Evolutionary conservation across 1,140 invertebrate genomes (phyloP).

Genomic region (Drosophila quadrilineata): DNA sequence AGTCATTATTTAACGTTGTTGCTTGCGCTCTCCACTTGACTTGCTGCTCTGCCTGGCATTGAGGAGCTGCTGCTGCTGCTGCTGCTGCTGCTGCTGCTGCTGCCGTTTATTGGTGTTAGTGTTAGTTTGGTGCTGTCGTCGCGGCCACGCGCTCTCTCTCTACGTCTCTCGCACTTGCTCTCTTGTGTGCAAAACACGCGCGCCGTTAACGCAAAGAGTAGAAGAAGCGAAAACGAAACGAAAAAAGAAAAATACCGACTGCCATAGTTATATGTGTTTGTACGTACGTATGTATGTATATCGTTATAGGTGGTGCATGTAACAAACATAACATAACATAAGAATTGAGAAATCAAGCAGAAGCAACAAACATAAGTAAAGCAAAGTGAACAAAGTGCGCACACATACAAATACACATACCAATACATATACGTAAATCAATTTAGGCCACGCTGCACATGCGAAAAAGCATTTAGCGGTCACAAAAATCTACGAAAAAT

Average conservation of each 20-base stretch:
- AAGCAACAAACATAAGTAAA: constrained; percentile 9
- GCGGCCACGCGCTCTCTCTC: constrained; percentile 21
- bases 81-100: constrained; percentile 13
- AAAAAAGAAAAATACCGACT: constrained; percentile 27
- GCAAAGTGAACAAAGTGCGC: background rate
- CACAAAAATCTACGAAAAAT: constrained; percentile 60
- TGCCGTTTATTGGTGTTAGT: constrained; percentile 3
- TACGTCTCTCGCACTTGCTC: too few relatives aligned
- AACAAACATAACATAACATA: constrained; percentile 20
- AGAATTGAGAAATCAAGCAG: constrained; percentile 5
- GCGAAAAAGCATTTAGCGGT: constrained; percentile 46
- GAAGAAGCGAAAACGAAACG: too few relatives aligned
- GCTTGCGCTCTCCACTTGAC: constrained; percentile 47
- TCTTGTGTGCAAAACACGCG: constrained; percentile 37
- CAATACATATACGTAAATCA: constrained; percentile 29
- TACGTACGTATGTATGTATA: constrained; percentile 13
- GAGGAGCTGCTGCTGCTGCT: constrained; percentile 48
- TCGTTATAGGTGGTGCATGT: constrained; percentile 20
- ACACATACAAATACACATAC: too few relatives aligned
- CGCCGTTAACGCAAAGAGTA: constrained; percentile 66
- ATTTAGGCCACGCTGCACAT: constrained; percentile 40
- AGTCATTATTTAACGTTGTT: constrained; percentile 52
- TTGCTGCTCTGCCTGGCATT: constrained; percentile 60
- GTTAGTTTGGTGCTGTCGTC: background rate
- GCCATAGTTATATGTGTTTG: constrained; percentile 15